Percentiles rank a stretch among this genome's conserved stretches.
Evolutionary conservation across 2,113 vertebrate genomes (phyloP).

Genomic region (Trinectes maculatus): DNA sequence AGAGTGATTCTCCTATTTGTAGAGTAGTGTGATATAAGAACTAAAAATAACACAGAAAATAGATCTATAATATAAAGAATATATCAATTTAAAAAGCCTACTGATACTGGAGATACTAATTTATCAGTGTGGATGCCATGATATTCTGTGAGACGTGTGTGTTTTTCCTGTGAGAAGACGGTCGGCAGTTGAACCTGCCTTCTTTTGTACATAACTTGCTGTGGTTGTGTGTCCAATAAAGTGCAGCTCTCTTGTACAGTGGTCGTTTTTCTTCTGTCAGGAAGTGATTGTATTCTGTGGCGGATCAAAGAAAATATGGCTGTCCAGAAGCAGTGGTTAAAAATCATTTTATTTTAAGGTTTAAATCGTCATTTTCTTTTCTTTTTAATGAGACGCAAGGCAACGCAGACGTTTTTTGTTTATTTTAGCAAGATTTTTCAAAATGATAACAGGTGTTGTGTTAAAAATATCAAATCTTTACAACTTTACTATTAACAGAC

Average conservation of each 20-base stretch:
- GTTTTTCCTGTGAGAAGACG: constrained; percentile 81
- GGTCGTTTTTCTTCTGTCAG: too few species aligned
- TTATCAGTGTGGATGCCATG: constrained; percentile 89
- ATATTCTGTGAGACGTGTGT: constrained; percentile 87
- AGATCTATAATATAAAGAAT: constrained; percentile 82
- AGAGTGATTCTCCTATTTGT: constrained; percentile 80
- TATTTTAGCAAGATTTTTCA: constrained; percentile 1
- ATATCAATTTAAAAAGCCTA: constrained; percentile 79
- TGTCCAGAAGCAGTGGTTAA: background rate
- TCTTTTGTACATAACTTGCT: constrained; percentile 85
- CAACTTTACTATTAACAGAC: constrained; percentile 64
- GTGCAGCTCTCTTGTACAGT: constrained; percentile 86
- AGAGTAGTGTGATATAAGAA: constrained; percentile 86
- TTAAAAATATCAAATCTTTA: constrained; percentile 35
- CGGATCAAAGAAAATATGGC: too few species aligned
- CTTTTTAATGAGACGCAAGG: background rate
- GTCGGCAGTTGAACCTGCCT: constrained; percentile 77
- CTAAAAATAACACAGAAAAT: constrained; percentile 74
- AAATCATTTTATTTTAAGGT: constrained; percentile 42
- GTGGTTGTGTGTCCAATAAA: constrained; percentile 88
- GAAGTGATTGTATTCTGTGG: too few species aligned
- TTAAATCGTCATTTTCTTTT: background rate
- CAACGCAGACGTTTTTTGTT: background rate
- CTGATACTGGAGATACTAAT: constrained; percentile 78
- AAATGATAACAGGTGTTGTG: constrained; percentile 13